Evolutionary conservation across 2,113 vertebrate genomes (phyloP).

Genomic region (Sus scrofa): T2T-Sscrofa CM000813.6:100804001-100804500

Average conservation of each 20-base stretch:
- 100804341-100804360: background rate
- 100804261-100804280: background rate
- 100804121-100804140: background rate
- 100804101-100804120: background rate
- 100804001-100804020: background rate
- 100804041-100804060: background rate
- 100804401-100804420: background rate
- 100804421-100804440: background rate
- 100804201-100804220: background rate
- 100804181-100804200: background rate
- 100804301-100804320: background rate
- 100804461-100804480: background rate
- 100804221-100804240: background rate
- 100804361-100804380: background rate
- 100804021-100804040: background rate
- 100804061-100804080: background rate
- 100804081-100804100: background rate
- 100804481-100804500: background rate
- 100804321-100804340: background rate
- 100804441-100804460: background rate
- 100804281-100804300: background rate
- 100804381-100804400: background rate
- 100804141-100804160: background rate
- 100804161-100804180: background rate
- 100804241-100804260: background rate